Percentiles rank a stretch among this genome's conserved stretches.
Evolutionary conservation across 2,888 invertebrate genomes (phyloP).

Genomic region (Phengaris arion): DNA sequence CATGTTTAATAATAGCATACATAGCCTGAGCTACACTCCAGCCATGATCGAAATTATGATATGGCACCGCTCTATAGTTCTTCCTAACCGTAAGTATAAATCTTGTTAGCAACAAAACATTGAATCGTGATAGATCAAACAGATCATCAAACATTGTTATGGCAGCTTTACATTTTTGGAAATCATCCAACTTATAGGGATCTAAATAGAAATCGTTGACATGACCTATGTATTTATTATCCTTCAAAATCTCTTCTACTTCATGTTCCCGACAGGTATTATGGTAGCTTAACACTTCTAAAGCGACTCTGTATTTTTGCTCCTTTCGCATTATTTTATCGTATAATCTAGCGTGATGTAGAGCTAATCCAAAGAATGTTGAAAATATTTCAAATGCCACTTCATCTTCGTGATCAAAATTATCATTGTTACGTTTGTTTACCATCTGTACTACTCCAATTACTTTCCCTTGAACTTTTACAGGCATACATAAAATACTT

Average conservation of each 20-base stretch:
- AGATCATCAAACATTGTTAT: slow-evolving; percentile 88
- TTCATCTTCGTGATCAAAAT: slow-evolving; percentile 84
- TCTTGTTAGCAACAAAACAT: slow-evolving; percentile 82
- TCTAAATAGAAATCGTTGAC: slow-evolving; percentile 84
- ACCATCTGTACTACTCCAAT: slow-evolving; percentile 95
- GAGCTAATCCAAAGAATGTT: slow-evolving; percentile 90
- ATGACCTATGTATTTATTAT: slow-evolving; percentile 45
- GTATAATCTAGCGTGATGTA: slow-evolving; percentile 91
- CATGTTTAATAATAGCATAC: slow-evolving; percentile 84
- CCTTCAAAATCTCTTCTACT: slow-evolving; percentile 59
- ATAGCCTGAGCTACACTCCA: slow-evolving; percentile 92
- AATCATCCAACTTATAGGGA: slow-evolving; percentile 84
- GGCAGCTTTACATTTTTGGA: slow-evolving; percentile 85
- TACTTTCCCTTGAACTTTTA: slow-evolving; percentile 86
- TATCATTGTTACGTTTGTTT: slow-evolving; percentile 78
- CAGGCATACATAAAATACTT: slow-evolving; percentile 92
- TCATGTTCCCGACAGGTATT: slow-evolving; percentile 88
- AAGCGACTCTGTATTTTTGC: slow-evolving; percentile 88
- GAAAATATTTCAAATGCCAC: slow-evolving; percentile 91
- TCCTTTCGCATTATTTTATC: slow-evolving; percentile 90
- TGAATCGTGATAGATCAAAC: slow-evolving; percentile 83
- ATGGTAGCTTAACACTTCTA: slow-evolving; percentile 91
- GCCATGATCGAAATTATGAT: slow-evolving; percentile 94
- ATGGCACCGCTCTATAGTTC: slow-evolving; percentile 90
- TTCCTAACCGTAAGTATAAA: slow-evolving; percentile 91